Evolutionary conservation across 2,113 vertebrate genomes (phyloP).

Genomic region (Ailuropoda melanoleuca): DNA sequence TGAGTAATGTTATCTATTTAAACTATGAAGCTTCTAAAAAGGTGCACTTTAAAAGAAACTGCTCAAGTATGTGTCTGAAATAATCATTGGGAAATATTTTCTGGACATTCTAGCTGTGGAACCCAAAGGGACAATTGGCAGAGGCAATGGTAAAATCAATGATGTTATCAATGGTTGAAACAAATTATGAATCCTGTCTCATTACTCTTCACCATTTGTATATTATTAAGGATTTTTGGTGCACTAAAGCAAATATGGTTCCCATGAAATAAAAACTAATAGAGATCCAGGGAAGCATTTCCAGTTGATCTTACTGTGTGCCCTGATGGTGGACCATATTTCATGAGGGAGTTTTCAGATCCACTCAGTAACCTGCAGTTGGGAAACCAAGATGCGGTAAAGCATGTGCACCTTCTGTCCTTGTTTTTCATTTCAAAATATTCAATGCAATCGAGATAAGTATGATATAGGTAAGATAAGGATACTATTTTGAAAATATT

Average conservation of each 20-base stretch:
- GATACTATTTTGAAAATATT: neutral
- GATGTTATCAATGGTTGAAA: neutral
- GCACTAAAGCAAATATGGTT: neutral
- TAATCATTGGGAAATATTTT: neutral
- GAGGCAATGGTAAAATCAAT: neutral
- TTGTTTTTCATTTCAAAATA: neutral
- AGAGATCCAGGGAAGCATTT: neutral
- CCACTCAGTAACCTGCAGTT: neutral
- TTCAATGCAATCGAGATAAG: neutral
- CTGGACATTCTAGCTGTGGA: slow-evolving; percentile 7
- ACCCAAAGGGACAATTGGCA: neutral
- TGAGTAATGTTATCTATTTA: neutral
- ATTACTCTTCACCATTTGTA: neutral
- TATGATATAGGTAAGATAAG: neutral
- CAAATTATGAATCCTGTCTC: neutral
- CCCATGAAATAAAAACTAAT: neutral
- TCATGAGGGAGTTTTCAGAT: neutral
- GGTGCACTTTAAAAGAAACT: slow-evolving; percentile 15
- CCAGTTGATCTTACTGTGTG: neutral
- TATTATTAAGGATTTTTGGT: neutral
- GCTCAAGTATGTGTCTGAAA: neutral
- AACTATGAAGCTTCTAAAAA: neutral
- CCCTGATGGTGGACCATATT: neutral
- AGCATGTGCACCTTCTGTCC: neutral
- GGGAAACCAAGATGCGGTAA: neutral